A percentile compares a stretch with the other conserved stretches of the same genome.
These are phyloP conservation scores for Epinephelus lanceolatus DNA, from an alignment of 2,113 vertebrate species.

Conservation along the genomic window DNA sequence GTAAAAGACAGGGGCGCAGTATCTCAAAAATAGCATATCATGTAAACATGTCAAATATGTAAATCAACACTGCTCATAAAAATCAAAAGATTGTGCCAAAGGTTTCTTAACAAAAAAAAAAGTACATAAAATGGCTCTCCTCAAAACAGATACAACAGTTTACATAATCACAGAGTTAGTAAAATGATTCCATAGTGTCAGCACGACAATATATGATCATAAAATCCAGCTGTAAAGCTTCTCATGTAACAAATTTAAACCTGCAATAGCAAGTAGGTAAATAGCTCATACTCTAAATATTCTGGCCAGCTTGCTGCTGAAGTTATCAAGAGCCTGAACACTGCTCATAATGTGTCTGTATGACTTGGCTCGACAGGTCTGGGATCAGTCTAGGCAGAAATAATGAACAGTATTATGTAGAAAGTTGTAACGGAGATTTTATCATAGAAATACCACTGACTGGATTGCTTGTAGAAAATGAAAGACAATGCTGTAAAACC, in stretches of 20 bases:
- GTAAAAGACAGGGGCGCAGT: slow-evolving; percentile 27
- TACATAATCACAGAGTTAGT: slow-evolving; percentile 19
- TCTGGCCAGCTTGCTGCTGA: neutral
- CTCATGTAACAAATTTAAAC: neutral
- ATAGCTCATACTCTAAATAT: neutral
- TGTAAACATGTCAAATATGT: slow-evolving; percentile 15
- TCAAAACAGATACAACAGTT: neutral
- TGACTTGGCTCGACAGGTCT: neutral
- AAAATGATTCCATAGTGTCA: neutral
- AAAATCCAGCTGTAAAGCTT: slow-evolving; percentile 1
- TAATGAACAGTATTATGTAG: neutral
- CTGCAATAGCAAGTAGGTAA: neutral
- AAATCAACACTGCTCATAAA: slow-evolving; percentile 21
- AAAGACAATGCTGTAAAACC: neutral
- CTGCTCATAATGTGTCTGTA: neutral
- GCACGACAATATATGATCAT: neutral
- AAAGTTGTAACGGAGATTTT: neutral
- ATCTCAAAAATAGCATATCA: neutral
- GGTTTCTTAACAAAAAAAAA: slow-evolving; percentile 6
- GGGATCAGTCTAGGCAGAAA: neutral
- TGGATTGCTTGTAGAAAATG: neutral
- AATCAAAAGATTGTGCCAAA: slow-evolving; percentile 21
- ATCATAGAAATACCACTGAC: slow-evolving; percentile 1
- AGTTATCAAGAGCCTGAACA: neutral
- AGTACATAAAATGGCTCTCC: neutral